phyloP scores from a whole-genome alignment of 2,113 vertebrate genomes.

The Brachyhypopomus gauderio region DNA sequence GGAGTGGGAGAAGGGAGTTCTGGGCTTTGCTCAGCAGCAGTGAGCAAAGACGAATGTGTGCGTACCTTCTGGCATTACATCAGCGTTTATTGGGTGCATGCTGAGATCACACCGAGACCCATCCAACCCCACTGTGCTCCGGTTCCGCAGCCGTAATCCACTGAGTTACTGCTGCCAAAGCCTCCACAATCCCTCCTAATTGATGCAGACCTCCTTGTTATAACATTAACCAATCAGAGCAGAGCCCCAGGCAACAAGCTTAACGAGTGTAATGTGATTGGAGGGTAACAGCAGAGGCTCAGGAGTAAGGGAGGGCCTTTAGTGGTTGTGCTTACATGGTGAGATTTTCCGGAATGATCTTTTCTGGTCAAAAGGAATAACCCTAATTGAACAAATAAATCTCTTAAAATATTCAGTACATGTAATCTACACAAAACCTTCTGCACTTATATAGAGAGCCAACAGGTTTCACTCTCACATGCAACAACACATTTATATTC shows the following conservation, averaged over 20 bases:
- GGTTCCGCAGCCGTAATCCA: constrained; percentile 7
- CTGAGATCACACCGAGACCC: constrained; percentile 1
- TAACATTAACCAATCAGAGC: constrained; percentile 17
- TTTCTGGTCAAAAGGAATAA: no score
- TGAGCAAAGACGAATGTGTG: background rate
- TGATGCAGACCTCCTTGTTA: constrained; percentile 15
- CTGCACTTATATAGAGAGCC: no score
- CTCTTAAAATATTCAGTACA: no score
- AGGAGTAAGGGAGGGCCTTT: background rate
- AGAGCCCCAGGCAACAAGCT: constrained; percentile 2
- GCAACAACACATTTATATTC: no score
- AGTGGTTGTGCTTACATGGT: background rate
- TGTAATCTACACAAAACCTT: no score
- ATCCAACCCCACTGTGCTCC: background rate
- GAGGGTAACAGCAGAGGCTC: background rate
- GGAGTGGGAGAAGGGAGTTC: background rate
- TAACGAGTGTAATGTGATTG: constrained; percentile 14
- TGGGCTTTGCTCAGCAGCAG: background rate
- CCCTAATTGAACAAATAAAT: no score
- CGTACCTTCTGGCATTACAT: constrained; percentile 8
- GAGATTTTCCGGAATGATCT: no score
- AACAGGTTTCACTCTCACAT: no score
- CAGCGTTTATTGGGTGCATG: background rate
- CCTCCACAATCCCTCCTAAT: constrained; percentile 5
- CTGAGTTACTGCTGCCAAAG: background rate